Conservation (phyloP, 2,113 vertebrate species). For the Chionomys nivalis region DNA sequence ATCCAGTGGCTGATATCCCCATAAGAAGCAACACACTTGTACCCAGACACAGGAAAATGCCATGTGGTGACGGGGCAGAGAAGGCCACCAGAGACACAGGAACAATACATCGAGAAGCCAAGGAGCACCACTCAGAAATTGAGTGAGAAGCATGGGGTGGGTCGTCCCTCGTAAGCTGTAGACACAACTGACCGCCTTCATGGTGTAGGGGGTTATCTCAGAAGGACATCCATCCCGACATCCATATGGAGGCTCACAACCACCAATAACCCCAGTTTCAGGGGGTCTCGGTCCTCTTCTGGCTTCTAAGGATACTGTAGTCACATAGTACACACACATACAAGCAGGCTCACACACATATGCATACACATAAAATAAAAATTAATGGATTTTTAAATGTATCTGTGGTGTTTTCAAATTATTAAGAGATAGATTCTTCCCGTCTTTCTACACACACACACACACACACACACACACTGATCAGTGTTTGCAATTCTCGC, state of each 20-base stretch:
- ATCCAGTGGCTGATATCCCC: neutral
- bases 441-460: neutral
- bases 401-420: neutral
- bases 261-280: neutral
- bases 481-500: neutral
- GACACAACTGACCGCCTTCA: neutral
- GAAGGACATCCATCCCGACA: neutral
- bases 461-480: neutral
- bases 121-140: neutral
- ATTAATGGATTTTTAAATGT: neutral
- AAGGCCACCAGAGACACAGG: neutral
- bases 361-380: neutral
- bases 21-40: neutral
- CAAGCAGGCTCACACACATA: neutral
- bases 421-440: neutral
- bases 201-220: neutral
- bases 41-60: neutral
- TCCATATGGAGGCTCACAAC: neutral
- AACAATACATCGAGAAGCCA: neutral
- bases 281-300: neutral
- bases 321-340: neutral
- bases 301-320: neutral
- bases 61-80: neutral
- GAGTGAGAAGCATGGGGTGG: neutral
- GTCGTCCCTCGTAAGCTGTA: neutral